These are phyloP conservation scores for Leptogaster cylindrica DNA, from an alignment of 2,888 invertebrate species.

Conservation along the genomic window DNA sequence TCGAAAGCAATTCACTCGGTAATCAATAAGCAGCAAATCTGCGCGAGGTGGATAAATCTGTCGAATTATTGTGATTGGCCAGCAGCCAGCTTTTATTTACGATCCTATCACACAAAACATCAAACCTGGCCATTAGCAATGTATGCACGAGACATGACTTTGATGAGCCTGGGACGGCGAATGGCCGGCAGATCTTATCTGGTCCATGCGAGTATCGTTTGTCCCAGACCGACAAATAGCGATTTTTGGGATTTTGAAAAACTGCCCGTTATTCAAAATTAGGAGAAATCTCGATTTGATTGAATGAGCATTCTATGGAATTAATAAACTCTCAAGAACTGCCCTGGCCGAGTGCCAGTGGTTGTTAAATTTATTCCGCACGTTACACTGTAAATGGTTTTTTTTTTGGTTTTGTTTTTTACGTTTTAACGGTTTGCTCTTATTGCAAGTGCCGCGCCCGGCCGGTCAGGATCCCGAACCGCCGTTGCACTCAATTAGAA, in stretches of 20 bases:
- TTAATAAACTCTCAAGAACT: neutral
- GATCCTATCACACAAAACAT: conserved; percentile 41
- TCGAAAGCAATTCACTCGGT: conserved; percentile 4
- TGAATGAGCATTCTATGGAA: neutral
- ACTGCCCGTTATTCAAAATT: neutral
- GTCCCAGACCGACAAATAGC: neutral
- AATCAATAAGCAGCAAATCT: conserved; percentile 30
- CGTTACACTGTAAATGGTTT: conserved; percentile 15
- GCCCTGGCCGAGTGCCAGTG: conserved; percentile 5
- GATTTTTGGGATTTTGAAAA: neutral
- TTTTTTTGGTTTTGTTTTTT: conserved; percentile 5
- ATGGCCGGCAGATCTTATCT: neutral
- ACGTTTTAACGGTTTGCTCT: no score
- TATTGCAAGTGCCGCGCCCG: neutral
- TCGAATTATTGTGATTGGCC: conserved; percentile 45
- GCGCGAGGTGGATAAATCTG: conserved; percentile 44
- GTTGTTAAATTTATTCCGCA: conserved; percentile 1
- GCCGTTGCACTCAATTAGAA: conserved; percentile 27
- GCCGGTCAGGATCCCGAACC: neutral
- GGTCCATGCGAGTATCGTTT: neutral
- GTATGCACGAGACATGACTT: conserved; percentile 22
- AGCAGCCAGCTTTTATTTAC: conserved; percentile 46
- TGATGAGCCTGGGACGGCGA: conserved; percentile 8
- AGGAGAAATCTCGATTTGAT: conserved; percentile 8
- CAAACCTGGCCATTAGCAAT: conserved; percentile 38